Base-by-base conservation (phyloP, 2,113 vertebrate species). In the Salvator merianae region DNA sequence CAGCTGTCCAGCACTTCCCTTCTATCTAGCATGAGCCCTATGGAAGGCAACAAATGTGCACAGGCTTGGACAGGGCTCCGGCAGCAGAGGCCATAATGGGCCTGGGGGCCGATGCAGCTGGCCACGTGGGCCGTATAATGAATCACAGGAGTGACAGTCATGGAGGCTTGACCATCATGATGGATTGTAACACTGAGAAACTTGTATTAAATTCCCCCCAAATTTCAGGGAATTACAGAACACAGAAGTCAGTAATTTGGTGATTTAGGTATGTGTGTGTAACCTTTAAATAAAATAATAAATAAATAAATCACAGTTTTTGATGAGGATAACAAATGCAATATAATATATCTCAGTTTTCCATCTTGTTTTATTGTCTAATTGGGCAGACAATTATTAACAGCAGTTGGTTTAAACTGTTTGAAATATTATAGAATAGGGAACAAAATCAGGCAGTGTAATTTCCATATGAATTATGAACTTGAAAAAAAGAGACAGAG, bases 381-480 rank as follows among this genome's bases (percentile, higher is more conserved):
- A 85, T 89, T 91, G 69, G 90, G 4, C 30, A 77, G 75, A 6
- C 5, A 26, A 20, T 62, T 70, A 71, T 7, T 62, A 69, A 71
- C 2, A 2, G n/a, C 14, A 79, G 30, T 55, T 73, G 40, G 7
- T 50, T 40, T 47, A 38, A 63, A 77, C 76, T 69, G 9, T 82
- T 83, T 89, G 84, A n/a, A 70, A 69, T 88, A 72, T 43, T 30
- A 79, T 62, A 70, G 8, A 75, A 0, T 62, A 18, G 53, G 47
- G 34, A 0, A 28, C 10, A 62, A 83, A 38, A 69, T 86, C 75
- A 84, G 87, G 71, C 7, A 73, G 82, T 43, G 73, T 79, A 85
- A 86, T 92, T 83, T 63, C 68, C 3, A 70, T 89, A 34, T 63
- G 86, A 85, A 32, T 81, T 87, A 88, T 62, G 69, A 89, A 89